Conservation (phyloP, 2,113 vertebrate species). For the Pituophis catenifer region DNA sequence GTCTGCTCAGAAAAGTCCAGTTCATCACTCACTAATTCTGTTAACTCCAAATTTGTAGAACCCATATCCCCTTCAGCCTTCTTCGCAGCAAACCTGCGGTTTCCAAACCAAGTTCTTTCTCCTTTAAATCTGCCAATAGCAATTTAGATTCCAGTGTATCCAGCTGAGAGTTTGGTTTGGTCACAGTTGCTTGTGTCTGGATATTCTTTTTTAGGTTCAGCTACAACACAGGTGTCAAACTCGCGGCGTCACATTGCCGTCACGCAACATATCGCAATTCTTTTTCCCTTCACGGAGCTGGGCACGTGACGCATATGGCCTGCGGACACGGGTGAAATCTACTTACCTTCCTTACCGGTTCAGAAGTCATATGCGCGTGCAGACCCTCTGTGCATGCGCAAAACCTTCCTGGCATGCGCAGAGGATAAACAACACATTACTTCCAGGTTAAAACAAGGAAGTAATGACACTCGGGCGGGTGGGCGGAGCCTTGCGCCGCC, state of each 20-base stretch:
- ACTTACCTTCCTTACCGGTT: no score
- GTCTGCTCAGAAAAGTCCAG: neutral
- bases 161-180: neutral
- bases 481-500: no score
- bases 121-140: neutral
- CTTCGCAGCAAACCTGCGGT: neutral
- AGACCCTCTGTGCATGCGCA: no score
- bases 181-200: neutral
- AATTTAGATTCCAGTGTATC: neutral
- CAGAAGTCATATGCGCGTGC: no score
- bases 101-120: neutral
- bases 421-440: no score
- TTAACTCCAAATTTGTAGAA: neutral
- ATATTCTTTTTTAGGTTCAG: neutral
- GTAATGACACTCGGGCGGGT: no score
- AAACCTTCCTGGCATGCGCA: no score
- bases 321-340: no score
- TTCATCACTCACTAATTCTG: neutral
- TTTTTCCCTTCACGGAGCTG: no score
- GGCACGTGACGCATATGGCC: no score
- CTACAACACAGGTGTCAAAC: neutral
- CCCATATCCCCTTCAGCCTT: neutral
- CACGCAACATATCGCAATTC: fast-evolving
- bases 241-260: no score
- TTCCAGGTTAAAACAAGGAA: no score